phyloP scores from a whole-genome alignment of 2,113 vertebrate species.

The Kryptolebias marmoratus region DNA sequence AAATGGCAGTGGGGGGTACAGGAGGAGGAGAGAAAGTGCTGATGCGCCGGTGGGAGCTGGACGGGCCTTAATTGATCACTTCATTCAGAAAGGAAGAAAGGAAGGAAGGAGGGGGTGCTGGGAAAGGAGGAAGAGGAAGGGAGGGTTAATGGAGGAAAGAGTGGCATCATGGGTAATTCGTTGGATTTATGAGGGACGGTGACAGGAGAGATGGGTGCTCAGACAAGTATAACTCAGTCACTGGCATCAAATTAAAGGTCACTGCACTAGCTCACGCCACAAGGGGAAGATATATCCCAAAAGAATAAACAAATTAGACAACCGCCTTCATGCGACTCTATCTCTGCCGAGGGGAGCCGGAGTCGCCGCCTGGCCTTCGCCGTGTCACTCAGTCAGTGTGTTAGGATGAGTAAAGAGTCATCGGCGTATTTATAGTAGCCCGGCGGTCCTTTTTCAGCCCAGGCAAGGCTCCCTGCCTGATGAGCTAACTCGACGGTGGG shows the following conservation, averaged over 20 bases:
- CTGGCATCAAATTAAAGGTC: slow-evolving; percentile 65
- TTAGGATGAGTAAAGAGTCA: slow-evolving; percentile 45
- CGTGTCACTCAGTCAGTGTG: slow-evolving; percentile 67
- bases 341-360: slow-evolving; percentile 17
- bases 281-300: slow-evolving; percentile 34
- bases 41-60: slow-evolving; percentile 55
- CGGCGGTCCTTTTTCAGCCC: slow-evolving; percentile 38
- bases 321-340: slow-evolving; percentile 13
- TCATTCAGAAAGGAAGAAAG: slow-evolving; percentile 58
- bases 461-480: slow-evolving; percentile 51
- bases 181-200: slow-evolving; percentile 75
- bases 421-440: slow-evolving; percentile 59
- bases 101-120: neutral
- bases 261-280: slow-evolving; percentile 51
- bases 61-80: slow-evolving; percentile 81
- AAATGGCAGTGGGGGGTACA: slow-evolving; percentile 52
- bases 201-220: slow-evolving; percentile 55
- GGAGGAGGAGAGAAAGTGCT: slow-evolving; percentile 71
- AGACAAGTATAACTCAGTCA: slow-evolving; percentile 69
- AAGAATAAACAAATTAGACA: slow-evolving; percentile 57
- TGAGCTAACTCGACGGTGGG: slow-evolving; percentile 46
- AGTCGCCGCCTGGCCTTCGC: slow-evolving; percentile 30
- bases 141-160: slow-evolving; percentile 69
- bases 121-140: slow-evolving; percentile 8
- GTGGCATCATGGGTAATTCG: slow-evolving; percentile 65